These are phyloP conservation scores for Perca flavescens DNA, from an alignment of 2,113 vertebrate genomes.

Conservation along the genomic window DNA sequence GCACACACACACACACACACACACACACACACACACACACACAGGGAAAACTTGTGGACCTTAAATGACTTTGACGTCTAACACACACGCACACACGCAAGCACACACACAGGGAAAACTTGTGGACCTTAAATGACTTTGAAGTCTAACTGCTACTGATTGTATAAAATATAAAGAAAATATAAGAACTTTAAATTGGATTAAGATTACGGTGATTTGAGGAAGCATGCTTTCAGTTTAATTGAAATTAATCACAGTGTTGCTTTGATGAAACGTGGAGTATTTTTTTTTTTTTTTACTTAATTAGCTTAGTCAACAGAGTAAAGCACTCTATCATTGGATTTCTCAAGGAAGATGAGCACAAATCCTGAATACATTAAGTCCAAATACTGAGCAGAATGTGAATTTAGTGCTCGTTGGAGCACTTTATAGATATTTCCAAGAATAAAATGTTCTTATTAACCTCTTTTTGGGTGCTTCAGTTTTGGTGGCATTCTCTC, in stretches of 20 bases:
- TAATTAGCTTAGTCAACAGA: slow-evolving; percentile 65
- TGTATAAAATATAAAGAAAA: slow-evolving; percentile 2
- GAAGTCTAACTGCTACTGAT: not conserved
- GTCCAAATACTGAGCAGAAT: slow-evolving; percentile 41
- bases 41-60: not conserved
- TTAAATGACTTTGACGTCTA: slow-evolving; percentile 37
- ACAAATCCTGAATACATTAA: slow-evolving; percentile 58
- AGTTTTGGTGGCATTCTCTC: not conserved
- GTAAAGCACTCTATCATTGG: slow-evolving; percentile 50
- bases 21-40: slow-evolving; percentile 1
- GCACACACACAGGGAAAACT: not conserved
- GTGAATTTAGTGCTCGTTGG: not conserved
- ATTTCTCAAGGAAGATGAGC: slow-evolving; percentile 61
- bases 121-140: slow-evolving; percentile 38
- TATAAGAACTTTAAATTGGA: not conserved
- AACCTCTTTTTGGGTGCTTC: slow-evolving; percentile 26
- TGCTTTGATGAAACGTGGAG: slow-evolving; percentile 44
- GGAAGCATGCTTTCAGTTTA: slow-evolving; percentile 17
- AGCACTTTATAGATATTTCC: slow-evolving; percentile 31
- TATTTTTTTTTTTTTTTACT: not conserved
- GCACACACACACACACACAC: not conserved
- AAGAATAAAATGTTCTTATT: slow-evolving; percentile 44
- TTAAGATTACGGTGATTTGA: slow-evolving; percentile 13
- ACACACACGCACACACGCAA: not conserved
- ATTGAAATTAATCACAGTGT: slow-evolving; percentile 52